Evolutionary conservation across 2,113 vertebrate species (phyloP), one percentile per base, ranked within the genome.

Genomic region (Mastomys coucha): DNA sequence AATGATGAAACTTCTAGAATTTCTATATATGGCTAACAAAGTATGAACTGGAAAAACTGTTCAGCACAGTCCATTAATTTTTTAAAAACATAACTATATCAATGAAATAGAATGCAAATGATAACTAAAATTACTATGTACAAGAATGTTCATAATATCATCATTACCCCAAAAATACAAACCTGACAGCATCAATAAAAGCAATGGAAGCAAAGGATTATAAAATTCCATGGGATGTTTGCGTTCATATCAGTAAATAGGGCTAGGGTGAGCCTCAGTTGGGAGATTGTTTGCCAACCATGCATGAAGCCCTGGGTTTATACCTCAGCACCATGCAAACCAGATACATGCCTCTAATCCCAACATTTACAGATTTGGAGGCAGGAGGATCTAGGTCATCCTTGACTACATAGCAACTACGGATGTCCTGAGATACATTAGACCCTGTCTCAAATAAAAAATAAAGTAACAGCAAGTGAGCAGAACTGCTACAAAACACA

Each of bases 1-100:
- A 24, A 77, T 51, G 33, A 11, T 53, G 28, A 16, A 84, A 95
- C 3, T 69, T 77, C 26, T n/a, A 2, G 33, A 91, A 85, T 17
- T 60, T 67, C 51, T 22, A 85, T 33, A 39, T 49, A 56, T 26
- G 75, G 39, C 5, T 56, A 70, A 20, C 16, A 36, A 77, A 69
- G 36, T 51, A 13, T 73, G 91, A 84, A 91, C 1, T 93, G 19
- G 16, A 58, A 76, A 28, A 94, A 63, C 5, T 60, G 26, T 73
- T 31, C 51, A 31, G 33, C 69, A 82, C 39, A 58, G 93, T 33
- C 19, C 58, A 77, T 26, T 84, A 8, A 82, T 72, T 17, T 73
- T 94, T 77, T 65, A 77, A 92, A 90, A 94, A 60, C 42, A 94
- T 36, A n/a, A 82, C 70, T 88, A 7, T 75, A 89, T 42, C 80